phyloP scores from a whole-genome alignment of 2,888 invertebrate species.

The Bombylius discolor region DNA sequence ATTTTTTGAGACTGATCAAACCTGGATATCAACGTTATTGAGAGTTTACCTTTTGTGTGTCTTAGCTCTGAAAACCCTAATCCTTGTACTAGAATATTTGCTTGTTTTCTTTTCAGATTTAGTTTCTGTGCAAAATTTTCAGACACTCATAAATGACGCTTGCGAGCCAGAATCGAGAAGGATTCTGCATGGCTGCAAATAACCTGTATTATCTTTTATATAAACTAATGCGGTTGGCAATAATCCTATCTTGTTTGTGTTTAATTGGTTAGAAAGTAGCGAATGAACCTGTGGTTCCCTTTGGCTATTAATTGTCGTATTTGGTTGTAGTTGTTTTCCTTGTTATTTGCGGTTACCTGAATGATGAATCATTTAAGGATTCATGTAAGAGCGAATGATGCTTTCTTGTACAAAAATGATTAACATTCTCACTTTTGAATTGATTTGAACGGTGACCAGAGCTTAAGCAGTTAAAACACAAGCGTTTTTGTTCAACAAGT shows the following conservation, averaged over 20 bases:
- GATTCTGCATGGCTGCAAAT: background rate
- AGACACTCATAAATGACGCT: background rate
- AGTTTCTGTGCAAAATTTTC: background rate
- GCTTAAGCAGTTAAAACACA: too few species aligned
- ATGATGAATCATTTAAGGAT: too few species aligned
- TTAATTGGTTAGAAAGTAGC: background rate
- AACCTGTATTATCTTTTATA: background rate
- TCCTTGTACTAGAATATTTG: background rate
- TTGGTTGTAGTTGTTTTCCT: too few species aligned
- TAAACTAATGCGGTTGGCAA: background rate
- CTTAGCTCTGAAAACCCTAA: background rate
- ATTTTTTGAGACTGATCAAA: background rate
- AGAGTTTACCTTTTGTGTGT: background rate
- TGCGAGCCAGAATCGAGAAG: conserved; percentile 1
- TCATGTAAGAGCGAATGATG: too few species aligned
- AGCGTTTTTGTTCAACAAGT: too few species aligned
- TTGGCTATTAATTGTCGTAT: too few species aligned
- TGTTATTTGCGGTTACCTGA: too few species aligned
- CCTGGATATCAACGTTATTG: background rate
- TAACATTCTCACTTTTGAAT: too few species aligned
- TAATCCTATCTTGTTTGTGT: background rate
- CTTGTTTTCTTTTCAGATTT: background rate
- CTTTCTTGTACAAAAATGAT: too few species aligned
- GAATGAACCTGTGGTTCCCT: background rate
- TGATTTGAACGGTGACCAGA: too few species aligned